These are phyloP conservation scores for Bovichtus variegatus DNA, from an alignment of 2,797 vertebrate species.

Conservation along the genomic window DNA sequence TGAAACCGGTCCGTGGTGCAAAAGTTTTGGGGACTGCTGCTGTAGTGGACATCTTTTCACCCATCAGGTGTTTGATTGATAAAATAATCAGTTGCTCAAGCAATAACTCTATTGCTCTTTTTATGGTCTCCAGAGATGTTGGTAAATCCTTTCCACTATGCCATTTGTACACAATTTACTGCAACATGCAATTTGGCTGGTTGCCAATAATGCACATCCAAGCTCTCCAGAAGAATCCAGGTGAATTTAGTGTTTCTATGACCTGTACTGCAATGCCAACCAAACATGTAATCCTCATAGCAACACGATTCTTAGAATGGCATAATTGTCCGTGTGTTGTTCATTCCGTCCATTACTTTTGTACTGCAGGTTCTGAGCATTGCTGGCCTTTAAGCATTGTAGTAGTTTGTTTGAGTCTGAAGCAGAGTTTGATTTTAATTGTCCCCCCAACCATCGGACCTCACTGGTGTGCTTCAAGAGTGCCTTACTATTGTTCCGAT, in stretches of 20 bases:
- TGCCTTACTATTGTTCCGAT: constrained; percentile 15
- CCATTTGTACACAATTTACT: not conserved
- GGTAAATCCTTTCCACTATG: not conserved
- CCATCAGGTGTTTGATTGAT: too few relatives aligned
- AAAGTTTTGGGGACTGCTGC: too few relatives aligned
- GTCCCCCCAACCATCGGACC: not conserved
- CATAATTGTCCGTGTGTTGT: not conserved
- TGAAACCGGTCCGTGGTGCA: too few relatives aligned
- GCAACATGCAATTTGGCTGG: not conserved
- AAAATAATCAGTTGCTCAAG: too few relatives aligned
- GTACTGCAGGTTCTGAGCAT: not conserved
- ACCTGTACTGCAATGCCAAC: not conserved
- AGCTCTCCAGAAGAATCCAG: not conserved
- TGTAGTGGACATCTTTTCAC: too few relatives aligned
- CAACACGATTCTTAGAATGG: not conserved
- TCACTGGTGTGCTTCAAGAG: not conserved
- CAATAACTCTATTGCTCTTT: not conserved
- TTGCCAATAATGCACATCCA: not conserved
- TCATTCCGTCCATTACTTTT: not conserved
- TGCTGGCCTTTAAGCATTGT: not conserved
- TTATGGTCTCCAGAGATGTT: not conserved
- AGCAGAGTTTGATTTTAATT: constrained; percentile 20
- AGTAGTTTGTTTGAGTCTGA: not conserved
- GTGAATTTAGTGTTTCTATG: not conserved
- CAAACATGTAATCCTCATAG: not conserved